Conservation (phyloP, 1,140 invertebrate species). For the Theocolax elegans region DNA sequence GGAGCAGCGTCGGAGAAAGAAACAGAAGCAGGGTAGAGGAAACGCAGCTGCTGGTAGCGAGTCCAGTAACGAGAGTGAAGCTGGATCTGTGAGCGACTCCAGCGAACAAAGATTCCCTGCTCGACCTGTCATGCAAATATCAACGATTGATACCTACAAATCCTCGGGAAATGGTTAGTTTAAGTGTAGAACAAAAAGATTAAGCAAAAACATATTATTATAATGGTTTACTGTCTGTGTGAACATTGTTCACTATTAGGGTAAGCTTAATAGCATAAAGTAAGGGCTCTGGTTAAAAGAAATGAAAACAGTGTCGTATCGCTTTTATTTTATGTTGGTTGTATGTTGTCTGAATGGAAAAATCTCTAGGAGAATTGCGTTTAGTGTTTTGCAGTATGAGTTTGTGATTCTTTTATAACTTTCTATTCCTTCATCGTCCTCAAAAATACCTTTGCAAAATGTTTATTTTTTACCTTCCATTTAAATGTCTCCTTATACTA, state of each 20-base stretch:
- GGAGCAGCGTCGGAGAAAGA: slow-evolving; percentile 62
- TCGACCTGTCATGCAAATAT: slow-evolving; percentile 59
- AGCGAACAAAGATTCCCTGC: slow-evolving; percentile 59
- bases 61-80: slow-evolving; percentile 65
- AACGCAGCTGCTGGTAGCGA: slow-evolving; percentile 53
- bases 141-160: slow-evolving; percentile 53
- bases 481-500: not conserved
- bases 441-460: not conserved
- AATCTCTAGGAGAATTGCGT: slow-evolving; percentile 37
- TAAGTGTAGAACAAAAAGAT: slow-evolving; percentile 45
- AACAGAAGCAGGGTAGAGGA: slow-evolving; percentile 58
- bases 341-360: slow-evolving; percentile 32
- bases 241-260: slow-evolving; percentile 56
- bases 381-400: slow-evolving; percentile 17
- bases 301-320: slow-evolving; percentile 34
- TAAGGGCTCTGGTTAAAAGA: slow-evolving; percentile 14
- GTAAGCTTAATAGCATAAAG: slow-evolving; percentile 45
- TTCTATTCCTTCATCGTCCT: not conserved
- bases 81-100: slow-evolving; percentile 62
- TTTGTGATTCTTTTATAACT: slow-evolving; percentile 16
- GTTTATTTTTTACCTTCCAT: too few species aligned
- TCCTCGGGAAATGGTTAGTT: slow-evolving; percentile 66
- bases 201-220: slow-evolving; percentile 44
- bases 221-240: slow-evolving; percentile 50
- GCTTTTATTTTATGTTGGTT: slow-evolving; percentile 2